These are phyloP conservation scores for Polydrusus pterygomalis DNA, from an alignment of 2,888 invertebrate species.

Conservation along the genomic window DNA sequence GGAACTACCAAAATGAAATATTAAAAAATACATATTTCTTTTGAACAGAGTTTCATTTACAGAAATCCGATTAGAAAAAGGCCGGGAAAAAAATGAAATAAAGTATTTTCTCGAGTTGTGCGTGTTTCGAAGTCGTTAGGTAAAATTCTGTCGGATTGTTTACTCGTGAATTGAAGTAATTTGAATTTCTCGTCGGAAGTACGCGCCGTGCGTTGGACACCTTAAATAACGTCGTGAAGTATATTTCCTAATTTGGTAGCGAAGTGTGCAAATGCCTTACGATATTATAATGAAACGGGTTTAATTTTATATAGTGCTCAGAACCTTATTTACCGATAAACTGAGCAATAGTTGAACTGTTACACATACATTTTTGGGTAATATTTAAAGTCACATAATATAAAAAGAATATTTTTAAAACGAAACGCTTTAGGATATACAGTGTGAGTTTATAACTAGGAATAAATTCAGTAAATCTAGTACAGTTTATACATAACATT, in stretches of 20 bases:
- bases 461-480: too few relatives aligned
- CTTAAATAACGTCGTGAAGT: constrained; percentile 17
- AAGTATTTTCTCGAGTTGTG: neutral
- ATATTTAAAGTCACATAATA: too few relatives aligned
- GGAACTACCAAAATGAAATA: neutral
- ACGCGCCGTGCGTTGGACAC: constrained; percentile 31
- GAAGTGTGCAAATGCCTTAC: neutral
- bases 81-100: constrained; percentile 10
- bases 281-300: too few relatives aligned
- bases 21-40: neutral
- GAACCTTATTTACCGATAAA: too few relatives aligned
- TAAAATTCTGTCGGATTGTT: constrained; percentile 31
- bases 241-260: neutral
- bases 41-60: neutral
- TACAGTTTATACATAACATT: too few relatives aligned
- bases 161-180: constrained; percentile 44
- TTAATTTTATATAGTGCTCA: too few relatives aligned
- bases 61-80: constrained; percentile 11
- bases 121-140: constrained; percentile 40
- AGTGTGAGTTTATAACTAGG: too few relatives aligned
- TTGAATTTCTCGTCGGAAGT: constrained; percentile 46
- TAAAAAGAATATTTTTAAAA: too few relatives aligned
- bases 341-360: too few relatives aligned
- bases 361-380: too few relatives aligned
- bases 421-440: too few relatives aligned